These are phyloP conservation scores for human DNA, from an alignment of 2,113 vertebrate genomes.

Conservation along the genomic window GRCh38 chr13:22511001-22511500, in stretches of 20 bases:
- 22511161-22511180: background rate
- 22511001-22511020: background rate
- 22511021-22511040: background rate
- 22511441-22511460: background rate
- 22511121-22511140: background rate
- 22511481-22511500: background rate
- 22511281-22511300: background rate
- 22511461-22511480: background rate
- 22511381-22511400: background rate
- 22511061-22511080: background rate
- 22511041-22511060: fast-evolving
- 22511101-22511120: background rate
- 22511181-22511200: background rate
- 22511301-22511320: background rate
- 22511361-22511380: background rate
- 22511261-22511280: background rate
- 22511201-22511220: background rate
- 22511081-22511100: background rate
- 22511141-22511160: background rate
- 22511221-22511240: background rate
- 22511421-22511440: background rate
- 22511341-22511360: background rate
- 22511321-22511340: background rate
- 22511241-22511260: background rate
- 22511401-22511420: background rate